Base-by-base conservation (phyloP, 1,140 invertebrate genomes). In the Zophobas atratus region DNA sequence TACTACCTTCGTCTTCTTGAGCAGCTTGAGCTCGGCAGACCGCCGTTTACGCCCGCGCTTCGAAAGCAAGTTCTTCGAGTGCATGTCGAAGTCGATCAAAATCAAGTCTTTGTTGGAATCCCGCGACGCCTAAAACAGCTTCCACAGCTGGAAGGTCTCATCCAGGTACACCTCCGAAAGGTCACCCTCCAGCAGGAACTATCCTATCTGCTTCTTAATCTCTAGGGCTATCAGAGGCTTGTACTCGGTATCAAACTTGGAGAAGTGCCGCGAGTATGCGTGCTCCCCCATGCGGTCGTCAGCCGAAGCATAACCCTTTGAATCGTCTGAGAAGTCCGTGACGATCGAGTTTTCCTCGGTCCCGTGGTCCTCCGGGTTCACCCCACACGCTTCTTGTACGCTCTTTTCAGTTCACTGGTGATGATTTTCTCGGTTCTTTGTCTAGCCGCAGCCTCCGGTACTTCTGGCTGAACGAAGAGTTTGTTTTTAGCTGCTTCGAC, bases 121-220 rank as follows among this genome's bases (percentile, higher is more conserved):
- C 57, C 88, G 86, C 71, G 88, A 86, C 43, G 88, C 87, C 53
- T 87, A 86, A 55, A 97, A 87, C n/a, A 97, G 92, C 77, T 92
- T 90, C 96, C 96, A 98, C 53, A 98, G 90, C 76, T 94, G 91
- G 56, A 91, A 89, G 1, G 94, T 95, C 87, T 98, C 97, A 82
- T 97, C 95, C 2, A 98, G 85, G 2, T 93, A 92, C 6, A 94
- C 92, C 89, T 98, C 97, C 1, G 98, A 87, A 33, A 98, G 85
- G 86, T 98, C 96, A 1, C 96, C 96, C 87, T 98, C 96, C 89
- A 97, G 93, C 91, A 98, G 93, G 34, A 98, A 88, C 77, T 97
- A 94, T 78, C 96, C 94, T 6, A 98, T 86, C 81, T 91, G 90
- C 77, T 90, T 78, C 6, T 76, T 75, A 1, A 83, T 77, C 4